A percentile compares a stretch with the other conserved stretches of the same genome.
Evolutionary conservation across 2,113 vertebrate species (phyloP).

Genomic region (Oenanthe oenanthe): DNA sequence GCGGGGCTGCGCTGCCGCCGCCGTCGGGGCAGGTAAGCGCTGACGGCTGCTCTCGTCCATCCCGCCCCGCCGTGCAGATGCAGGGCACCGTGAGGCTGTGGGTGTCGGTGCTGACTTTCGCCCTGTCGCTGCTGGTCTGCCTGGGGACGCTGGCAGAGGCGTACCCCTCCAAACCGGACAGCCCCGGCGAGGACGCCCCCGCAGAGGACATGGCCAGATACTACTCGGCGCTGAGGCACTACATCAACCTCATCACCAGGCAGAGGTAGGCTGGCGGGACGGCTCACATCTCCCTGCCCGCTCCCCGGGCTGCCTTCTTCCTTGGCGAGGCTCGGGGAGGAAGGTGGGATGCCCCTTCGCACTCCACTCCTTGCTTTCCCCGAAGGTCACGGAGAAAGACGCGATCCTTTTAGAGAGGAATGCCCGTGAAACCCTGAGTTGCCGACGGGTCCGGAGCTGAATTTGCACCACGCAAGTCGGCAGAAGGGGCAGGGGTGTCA

Average conservation of each 20-base stretch:
- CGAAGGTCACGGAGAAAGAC: not conserved
- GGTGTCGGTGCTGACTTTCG: slow-evolving; percentile 84
- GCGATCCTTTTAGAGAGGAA: not conserved
- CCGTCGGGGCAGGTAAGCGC: not conserved
- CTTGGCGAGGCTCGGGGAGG: not conserved
- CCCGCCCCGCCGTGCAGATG: slow-evolving; percentile 79
- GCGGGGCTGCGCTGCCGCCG: not conserved
- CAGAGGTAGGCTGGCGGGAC: slow-evolving; percentile 84
- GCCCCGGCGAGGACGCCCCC: slow-evolving; percentile 91
- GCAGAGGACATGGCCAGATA: slow-evolving; percentile 97
- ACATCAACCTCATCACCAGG: slow-evolving; percentile 98
- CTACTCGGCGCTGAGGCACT: slow-evolving; percentile 96
- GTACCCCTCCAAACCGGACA: slow-evolving; percentile 95
- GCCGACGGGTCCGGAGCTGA: not conserved
- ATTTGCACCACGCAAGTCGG: not conserved
- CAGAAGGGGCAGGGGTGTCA: not conserved
- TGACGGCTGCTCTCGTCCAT: not conserved
- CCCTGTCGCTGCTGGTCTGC: slow-evolving; percentile 88
- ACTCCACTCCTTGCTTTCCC: not conserved
- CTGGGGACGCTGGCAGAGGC: slow-evolving; percentile 88
- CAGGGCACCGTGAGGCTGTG: slow-evolving; percentile 84
- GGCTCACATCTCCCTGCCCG: not conserved
- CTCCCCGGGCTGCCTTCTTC: not conserved
- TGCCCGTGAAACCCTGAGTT: accelerated
- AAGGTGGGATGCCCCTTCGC: not conserved